A percentile compares a stretch with the other conserved stretches of the same genome.
These are phyloP conservation scores for Larimichthys polyactis DNA, from an alignment of 2,113 vertebrate species.

Conservation along the genomic window DNA sequence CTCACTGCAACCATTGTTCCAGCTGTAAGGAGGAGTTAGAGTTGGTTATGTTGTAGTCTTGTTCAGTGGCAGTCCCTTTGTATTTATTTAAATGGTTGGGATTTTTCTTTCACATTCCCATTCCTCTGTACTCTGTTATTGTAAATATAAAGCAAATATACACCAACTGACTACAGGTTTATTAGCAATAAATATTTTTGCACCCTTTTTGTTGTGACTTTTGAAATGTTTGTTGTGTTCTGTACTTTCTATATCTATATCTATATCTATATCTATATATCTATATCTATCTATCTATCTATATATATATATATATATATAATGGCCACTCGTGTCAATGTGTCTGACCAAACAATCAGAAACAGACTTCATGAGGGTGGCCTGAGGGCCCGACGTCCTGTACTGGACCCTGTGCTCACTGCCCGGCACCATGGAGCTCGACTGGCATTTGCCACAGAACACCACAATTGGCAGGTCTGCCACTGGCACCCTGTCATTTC, in stretches of 20 bases:
- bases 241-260: background rate
- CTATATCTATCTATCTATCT: too few species aligned
- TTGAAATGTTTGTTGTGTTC: background rate
- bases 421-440: too few species aligned
- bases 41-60: constrained; percentile 81
- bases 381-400: too few species aligned
- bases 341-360: too few species aligned
- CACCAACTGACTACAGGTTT: constrained; percentile 89
- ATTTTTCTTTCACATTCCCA: constrained; percentile 84
- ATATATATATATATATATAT: too few species aligned
- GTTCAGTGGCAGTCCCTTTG: constrained; percentile 84
- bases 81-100: constrained; percentile 88
- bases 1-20: constrained; percentile 76
- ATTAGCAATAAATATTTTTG: constrained; percentile 94
- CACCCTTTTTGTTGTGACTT: constrained; percentile 79
- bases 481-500: too few species aligned
- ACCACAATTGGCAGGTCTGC: too few species aligned
- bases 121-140: constrained; percentile 86
- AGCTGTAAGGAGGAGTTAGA: constrained; percentile 72
- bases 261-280: too few species aligned
- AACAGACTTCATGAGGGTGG: too few species aligned
- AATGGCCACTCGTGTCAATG: too few species aligned
- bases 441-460: too few species aligned
- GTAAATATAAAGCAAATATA: constrained; percentile 90
- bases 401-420: too few species aligned